Evolutionary conservation across 2,888 invertebrate genomes (phyloP), one percentile per base, ranked within the genome.

Genomic region (Eupithecia pulchellata): DNA sequence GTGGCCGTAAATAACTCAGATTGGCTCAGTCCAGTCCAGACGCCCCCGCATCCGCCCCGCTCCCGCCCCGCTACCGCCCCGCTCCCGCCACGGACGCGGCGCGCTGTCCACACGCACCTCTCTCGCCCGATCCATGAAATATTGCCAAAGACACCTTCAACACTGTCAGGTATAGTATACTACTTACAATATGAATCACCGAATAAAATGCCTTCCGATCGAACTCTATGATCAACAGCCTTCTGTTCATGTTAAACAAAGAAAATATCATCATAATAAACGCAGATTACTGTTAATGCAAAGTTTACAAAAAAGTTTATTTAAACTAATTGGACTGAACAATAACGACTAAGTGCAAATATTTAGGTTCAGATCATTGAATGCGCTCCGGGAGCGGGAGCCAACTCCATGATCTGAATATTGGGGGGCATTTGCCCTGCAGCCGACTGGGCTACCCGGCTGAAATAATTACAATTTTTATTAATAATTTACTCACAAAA

Each of bases 1-100:
- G 67, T 55, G 42, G 65, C 61, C 68, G 68, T 78, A 78, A 76
- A 78, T 75, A 76, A 78, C 72, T 74, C 75, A 74, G 75, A 76
- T 75, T 75, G 75, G 63, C 66, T 64, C 71, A 57, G 77, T 68
- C 65, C 75, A 68, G 60, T 52, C n/a, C n/a, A n/a, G n/a, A n/a
- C n/a, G n/a, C 76, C 76, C 77, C 75, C 76, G 74, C 61, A 39
- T 9, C 52, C 71, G 71, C 17, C 72, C 39, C 66, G 71, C 69
- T 55, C 17, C 27, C 73, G 76, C 76, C 77, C 75, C 76, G 74
- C 61, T 34, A 11, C 52, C 71, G 71, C 17, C 72, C 39, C 66
- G 71, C 69, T 55, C 17, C 27, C 73, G 78, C 76, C 77, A 74
- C 75, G 74, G 62, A 60, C 11, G 34, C 65, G 72, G 17, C 29